phyloP scores from a whole-genome alignment of 2,888 invertebrate genomes.

The Drosophila anomalata region DNA sequence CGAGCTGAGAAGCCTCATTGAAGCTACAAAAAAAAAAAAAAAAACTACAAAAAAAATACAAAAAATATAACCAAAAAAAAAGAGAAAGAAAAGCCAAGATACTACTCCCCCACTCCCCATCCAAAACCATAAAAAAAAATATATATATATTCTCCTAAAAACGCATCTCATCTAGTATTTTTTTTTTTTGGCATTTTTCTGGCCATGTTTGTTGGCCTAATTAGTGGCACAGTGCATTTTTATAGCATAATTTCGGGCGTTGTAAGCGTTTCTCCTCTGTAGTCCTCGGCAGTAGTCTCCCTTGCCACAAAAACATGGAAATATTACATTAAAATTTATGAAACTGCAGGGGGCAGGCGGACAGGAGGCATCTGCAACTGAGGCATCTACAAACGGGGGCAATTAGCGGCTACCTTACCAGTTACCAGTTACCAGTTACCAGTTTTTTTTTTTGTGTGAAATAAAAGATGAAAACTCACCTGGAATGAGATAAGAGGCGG shows the following conservation, averaged over 20 bases:
- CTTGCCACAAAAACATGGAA: conserved; percentile 66
- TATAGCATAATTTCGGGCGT: conserved; percentile 76
- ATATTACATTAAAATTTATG: conserved; percentile 77
- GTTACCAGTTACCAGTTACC: not conserved
- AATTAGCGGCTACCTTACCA: conserved; percentile 27
- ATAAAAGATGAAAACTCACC: conserved; percentile 24
- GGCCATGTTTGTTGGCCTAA: conserved; percentile 71
- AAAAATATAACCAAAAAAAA: conserved; percentile 7
- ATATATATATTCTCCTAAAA: conserved; percentile 36
- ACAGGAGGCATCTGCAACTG: conserved; percentile 33
- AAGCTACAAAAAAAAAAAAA: not conserved
- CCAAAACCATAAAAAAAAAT: conserved; percentile 16
- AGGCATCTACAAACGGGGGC: conserved; percentile 45
- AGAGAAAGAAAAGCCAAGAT: not conserved
- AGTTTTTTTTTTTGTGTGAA: too few relatives aligned
- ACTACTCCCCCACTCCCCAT: not conserved
- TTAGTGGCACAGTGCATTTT: conserved; percentile 75
- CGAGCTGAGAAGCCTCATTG: conserved; percentile 42
- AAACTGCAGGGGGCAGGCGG: conserved; percentile 44
- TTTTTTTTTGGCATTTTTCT: conserved; percentile 12
- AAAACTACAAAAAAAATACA: not conserved
- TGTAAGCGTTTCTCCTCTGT: conserved; percentile 56
- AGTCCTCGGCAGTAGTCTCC: conserved; percentile 21
- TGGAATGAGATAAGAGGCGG: conserved; percentile 36
- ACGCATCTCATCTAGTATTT: conserved; percentile 47